These are phyloP conservation scores for Darevskia mixta DNA, from an alignment of 2,797 vertebrate genomes.

Conservation along the genomic window DNA sequence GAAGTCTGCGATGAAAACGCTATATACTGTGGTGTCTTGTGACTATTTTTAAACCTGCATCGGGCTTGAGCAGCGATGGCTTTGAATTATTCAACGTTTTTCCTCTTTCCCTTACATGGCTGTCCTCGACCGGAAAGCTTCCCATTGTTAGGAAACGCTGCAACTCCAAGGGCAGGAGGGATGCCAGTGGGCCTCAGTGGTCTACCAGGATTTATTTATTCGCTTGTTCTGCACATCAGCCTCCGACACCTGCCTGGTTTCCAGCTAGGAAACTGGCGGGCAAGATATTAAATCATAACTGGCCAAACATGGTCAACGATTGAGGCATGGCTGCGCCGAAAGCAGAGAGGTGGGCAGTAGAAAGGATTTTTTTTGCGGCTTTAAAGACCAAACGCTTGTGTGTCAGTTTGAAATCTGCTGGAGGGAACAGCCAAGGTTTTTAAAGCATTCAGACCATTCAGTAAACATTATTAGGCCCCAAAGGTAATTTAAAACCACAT, in stretches of 20 bases:
- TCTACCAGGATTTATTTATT: constrained; percentile 43
- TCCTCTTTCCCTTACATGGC: constrained; percentile 75
- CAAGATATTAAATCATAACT: constrained; percentile 58
- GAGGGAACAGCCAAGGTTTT: constrained; percentile 61
- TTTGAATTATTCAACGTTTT: constrained; percentile 83
- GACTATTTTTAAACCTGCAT: constrained; percentile 83
- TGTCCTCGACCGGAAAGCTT: constrained; percentile 46
- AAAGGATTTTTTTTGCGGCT: constrained; percentile 33
- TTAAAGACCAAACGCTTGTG: neutral
- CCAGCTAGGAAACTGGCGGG: constrained; percentile 44
- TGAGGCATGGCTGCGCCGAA: constrained; percentile 35
- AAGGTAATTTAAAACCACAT: constrained; percentile 68
- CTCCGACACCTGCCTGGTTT: constrained; percentile 43
- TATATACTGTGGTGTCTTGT: constrained; percentile 69
- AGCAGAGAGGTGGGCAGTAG: constrained; percentile 2
- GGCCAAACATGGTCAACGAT: constrained; percentile 39
- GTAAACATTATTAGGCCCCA: constrained; percentile 65
- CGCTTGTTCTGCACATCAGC: constrained; percentile 18
- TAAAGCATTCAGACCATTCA: constrained; percentile 61
- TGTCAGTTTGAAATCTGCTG: constrained; percentile 35
- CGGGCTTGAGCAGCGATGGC: constrained; percentile 78
- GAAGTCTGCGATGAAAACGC: constrained; percentile 74
- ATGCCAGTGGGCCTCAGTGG: constrained; percentile 50
- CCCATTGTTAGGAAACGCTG: constrained; percentile 48
- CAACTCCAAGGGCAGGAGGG: constrained; percentile 64